Base-by-base conservation (phyloP, 2,888 invertebrate species). In the Platynereis dumerilii region DNA sequence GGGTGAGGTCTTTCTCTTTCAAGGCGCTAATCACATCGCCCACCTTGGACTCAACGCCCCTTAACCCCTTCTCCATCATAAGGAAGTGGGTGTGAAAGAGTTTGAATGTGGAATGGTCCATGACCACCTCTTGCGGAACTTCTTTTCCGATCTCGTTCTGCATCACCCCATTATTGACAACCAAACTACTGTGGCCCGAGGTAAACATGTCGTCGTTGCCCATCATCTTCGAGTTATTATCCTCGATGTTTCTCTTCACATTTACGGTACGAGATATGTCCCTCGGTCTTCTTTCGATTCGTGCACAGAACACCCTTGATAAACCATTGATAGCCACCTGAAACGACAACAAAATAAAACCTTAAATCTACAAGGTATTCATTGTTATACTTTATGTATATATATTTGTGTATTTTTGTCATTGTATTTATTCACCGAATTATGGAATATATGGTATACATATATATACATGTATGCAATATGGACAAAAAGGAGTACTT, bases 1-100 rank as follows among this genome's bases (percentile, higher is more conserved):
- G 24, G 15, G 54, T 42, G 5, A 39, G n/a, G 15, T 61, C 61
- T 34, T 54, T 61, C 17, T 29, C 26, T 15, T 28, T 26, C 22
- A 61, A 26, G n/a, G 20, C 42, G 7, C 12, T 12, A 10, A 39
- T 53, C 1, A 54, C 42, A 7, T 29, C 24, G 20, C 28, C 39
- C 2, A 61, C 54, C 10, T 54, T 54, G 10, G 22, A 22, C 27
- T 61, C 61, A 7, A 52, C 54, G 24, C 26, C 26, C 12, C 20
- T 20, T 24, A 61, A 34, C 26, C 54, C 28, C 1, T 24, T 26
- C 42, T 61, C 54, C 24, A 61, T 28, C 48, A 48, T n/a, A 3
- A 48, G 48, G 48, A 48, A 48, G 22, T 48, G 48, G 17, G 20
- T 22, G 17, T 48, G n/a, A 3, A 48, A 22, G 22, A 48, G 48